Conservation (phyloP, 2,888 invertebrate species). For the Dasysyrphus tricinctus region DNA sequence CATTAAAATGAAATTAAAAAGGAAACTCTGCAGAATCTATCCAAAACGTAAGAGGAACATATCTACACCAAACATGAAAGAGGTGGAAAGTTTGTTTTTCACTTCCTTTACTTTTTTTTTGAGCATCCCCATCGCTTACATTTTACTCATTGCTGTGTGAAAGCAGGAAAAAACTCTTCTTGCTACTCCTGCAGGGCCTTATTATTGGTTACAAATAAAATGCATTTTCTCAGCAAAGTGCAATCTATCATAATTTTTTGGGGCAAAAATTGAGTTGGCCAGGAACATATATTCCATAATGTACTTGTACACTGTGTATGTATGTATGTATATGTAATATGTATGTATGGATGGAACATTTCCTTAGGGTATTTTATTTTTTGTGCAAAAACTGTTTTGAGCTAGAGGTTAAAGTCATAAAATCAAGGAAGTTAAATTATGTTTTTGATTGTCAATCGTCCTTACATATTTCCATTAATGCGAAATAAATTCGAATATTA, state of each 20-base stretch:
- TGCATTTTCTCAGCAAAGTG: slow-evolving; percentile 61
- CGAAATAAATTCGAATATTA: too few species aligned
- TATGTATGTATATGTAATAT: too few species aligned
- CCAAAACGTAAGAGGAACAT: slow-evolving; percentile 3
- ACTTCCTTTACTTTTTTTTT: neutral
- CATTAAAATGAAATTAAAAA: slow-evolving; percentile 68
- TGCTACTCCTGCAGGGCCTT: slow-evolving; percentile 18
- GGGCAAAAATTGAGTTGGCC: neutral
- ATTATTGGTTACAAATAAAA: slow-evolving; percentile 68
- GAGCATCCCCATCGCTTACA: neutral
- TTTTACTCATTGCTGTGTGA: slow-evolving; percentile 10
- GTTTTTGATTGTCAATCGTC: too few species aligned
- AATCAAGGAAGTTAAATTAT: too few species aligned
- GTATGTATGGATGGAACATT: neutral
- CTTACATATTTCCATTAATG: too few species aligned
- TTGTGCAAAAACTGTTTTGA: too few species aligned
- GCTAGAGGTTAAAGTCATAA: too few species aligned
- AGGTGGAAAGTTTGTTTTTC: slow-evolving; percentile 40
- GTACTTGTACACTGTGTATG: neutral
- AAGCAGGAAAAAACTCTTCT: slow-evolving; percentile 32
- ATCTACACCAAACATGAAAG: slow-evolving; percentile 17
- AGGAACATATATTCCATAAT: neutral
- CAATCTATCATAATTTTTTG: slow-evolving; percentile 56
- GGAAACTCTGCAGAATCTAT: neutral
- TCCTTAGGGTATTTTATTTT: too few species aligned